phyloP scores from a whole-genome alignment of 1,140 invertebrate genomes.

The Drosophila dunni region DNA sequence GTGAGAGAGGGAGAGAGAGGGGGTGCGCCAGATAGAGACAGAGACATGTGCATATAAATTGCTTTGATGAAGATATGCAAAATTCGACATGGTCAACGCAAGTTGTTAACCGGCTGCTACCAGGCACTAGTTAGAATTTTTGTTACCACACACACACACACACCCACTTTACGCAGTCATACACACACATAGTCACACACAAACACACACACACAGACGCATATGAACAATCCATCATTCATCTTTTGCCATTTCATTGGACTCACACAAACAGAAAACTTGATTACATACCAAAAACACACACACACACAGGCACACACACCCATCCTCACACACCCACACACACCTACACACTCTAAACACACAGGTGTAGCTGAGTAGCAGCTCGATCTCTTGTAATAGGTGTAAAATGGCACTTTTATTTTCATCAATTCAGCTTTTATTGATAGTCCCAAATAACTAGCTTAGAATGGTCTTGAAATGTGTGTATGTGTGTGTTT shows the following conservation, averaged over 20 bases:
- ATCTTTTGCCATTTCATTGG: slow-evolving; percentile 24
- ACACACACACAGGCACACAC: slow-evolving; percentile 2
- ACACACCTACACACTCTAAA: background rate
- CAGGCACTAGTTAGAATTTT: slow-evolving; percentile 11
- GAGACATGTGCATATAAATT: slow-evolving; percentile 50
- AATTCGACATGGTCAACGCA: slow-evolving; percentile 45
- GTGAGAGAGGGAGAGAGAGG: background rate
- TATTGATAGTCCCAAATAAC: slow-evolving; percentile 26
- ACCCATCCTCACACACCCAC: background rate
- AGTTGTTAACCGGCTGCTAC: slow-evolving; percentile 30
- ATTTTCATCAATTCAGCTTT: slow-evolving; percentile 37
- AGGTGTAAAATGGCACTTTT: slow-evolving; percentile 40
- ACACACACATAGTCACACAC: background rate
- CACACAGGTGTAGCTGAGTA: background rate
- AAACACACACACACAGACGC: background rate
- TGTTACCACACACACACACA: background rate
- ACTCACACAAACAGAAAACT: slow-evolving; percentile 7
- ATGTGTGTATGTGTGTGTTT: background rate
- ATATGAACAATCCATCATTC: slow-evolving; percentile 20
- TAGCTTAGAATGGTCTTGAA: background rate
- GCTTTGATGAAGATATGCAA: slow-evolving; percentile 52
- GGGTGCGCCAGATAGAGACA: background rate
- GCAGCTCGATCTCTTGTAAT: slow-evolving; percentile 12
- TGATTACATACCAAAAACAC: slow-evolving; percentile 5
- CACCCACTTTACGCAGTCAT: no score